Conservation (phyloP, 2,888 invertebrate species). For the Girardia tigrina region DNA sequence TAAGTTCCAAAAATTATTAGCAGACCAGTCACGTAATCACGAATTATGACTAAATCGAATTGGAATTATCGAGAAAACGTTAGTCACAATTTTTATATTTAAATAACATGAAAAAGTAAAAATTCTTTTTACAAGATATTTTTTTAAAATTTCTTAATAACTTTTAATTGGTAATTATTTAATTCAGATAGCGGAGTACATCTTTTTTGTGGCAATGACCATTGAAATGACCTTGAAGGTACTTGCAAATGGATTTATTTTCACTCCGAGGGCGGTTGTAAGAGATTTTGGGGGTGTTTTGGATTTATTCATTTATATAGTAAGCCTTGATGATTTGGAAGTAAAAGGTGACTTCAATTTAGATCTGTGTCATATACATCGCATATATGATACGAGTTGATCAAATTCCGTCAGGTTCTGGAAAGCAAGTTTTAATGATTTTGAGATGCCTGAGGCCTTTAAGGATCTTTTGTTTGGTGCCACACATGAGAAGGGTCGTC, state of each 20-base stretch:
- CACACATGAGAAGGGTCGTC: slow-evolving; percentile 97
- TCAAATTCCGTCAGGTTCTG: slow-evolving; percentile 73
- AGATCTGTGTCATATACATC: slow-evolving; percentile 84
- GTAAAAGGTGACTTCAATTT: slow-evolving; percentile 38
- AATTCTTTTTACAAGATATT: too few species aligned
- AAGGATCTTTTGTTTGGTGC: slow-evolving; percentile 88
- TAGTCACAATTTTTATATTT: too few species aligned
- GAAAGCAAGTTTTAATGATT: slow-evolving; percentile 85
- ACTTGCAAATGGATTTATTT: slow-evolving; percentile 87
- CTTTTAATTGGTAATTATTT: too few species aligned
- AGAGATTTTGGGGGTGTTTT: slow-evolving; percentile 89
- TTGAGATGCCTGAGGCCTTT: slow-evolving; percentile 84
- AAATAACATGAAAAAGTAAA: too few species aligned
- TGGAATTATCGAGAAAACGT: too few species aligned
- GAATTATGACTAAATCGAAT: too few species aligned
- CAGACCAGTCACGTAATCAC: too few species aligned
- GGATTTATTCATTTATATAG: slow-evolving; percentile 91
- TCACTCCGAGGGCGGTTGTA: slow-evolving; percentile 94
- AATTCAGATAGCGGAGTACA: slow-evolving; percentile 67
- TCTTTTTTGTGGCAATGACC: slow-evolving; percentile 95
- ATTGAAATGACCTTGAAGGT: slow-evolving; percentile 85
- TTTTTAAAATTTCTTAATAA: too few species aligned
- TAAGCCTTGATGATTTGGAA: slow-evolving; percentile 53
- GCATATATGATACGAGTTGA: slow-evolving; percentile 74
- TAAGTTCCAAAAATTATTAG: too few species aligned